These are phyloP conservation scores for Huso huso DNA, from an alignment of 2,797 vertebrate species.

Conservation along the genomic window DNA sequence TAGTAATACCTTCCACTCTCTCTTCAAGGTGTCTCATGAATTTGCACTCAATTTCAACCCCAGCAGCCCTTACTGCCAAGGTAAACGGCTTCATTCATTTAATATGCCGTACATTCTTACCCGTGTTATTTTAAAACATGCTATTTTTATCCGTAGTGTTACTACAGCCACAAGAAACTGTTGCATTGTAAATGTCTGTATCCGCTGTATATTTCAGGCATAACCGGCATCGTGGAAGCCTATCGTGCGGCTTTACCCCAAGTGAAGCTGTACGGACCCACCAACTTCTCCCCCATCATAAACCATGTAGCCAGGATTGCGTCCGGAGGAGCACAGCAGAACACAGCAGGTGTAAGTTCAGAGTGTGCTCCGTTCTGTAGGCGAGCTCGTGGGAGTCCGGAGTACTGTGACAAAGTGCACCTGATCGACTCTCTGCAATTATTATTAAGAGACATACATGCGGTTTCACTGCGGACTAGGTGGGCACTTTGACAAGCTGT, in stretches of 20 bases:
- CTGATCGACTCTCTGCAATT: neutral
- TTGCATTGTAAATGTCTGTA: neutral
- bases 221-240: slow-evolving; percentile 80
- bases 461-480: neutral
- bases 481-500: neutral
- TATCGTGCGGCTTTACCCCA: slow-evolving; percentile 73
- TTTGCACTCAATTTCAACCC: slow-evolving; percentile 90
- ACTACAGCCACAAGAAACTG: neutral
- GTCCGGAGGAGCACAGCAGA: slow-evolving; percentile 46
- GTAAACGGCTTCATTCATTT: slow-evolving; percentile 40
- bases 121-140: neutral
- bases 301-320: slow-evolving; percentile 78
- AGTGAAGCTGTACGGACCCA: slow-evolving; percentile 79
- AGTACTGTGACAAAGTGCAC: too few species aligned
- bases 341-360: slow-evolving; percentile 65
- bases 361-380: neutral
- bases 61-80: slow-evolving; percentile 75
- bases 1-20: too few species aligned
- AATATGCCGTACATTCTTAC: neutral
- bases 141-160: neutral
- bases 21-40: slow-evolving; percentile 75
- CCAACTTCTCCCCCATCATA: slow-evolving; percentile 89
- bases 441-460: neutral
- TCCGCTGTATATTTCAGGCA: slow-evolving; percentile 47
- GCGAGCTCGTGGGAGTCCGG: neutral